Percentiles rank a stretch among this genome's conserved stretches.
These are phyloP conservation scores for Nasua narica DNA, from an alignment of 2,797 vertebrate genomes.

Conservation along the genomic window DNA sequence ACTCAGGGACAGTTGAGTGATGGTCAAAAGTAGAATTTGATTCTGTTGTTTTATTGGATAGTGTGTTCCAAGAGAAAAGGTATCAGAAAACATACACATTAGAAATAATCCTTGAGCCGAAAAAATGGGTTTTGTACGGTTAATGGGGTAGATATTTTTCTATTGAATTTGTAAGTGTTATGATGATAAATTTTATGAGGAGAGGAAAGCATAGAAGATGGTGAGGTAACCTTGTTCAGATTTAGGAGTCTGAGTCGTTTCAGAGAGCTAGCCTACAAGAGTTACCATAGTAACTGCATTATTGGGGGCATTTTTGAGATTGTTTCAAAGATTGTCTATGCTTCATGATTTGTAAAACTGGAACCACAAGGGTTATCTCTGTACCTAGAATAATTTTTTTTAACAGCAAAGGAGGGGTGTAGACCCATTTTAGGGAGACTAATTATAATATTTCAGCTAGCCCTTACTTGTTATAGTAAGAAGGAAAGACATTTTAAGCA, in stretches of 20 bases:
- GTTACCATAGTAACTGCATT: constrained; percentile 68
- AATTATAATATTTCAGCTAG: constrained; percentile 45
- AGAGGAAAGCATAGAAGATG: neutral
- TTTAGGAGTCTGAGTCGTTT: constrained; percentile 49
- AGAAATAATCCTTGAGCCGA: neutral
- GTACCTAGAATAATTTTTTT: constrained; percentile 45
- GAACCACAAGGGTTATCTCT: constrained; percentile 40
- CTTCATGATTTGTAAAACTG: constrained; percentile 52
- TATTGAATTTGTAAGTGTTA: neutral
- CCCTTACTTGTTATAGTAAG: constrained; percentile 37
- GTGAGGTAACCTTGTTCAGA: constrained; percentile 51
- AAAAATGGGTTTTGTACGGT: neutral
- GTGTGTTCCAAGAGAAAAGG: neutral
- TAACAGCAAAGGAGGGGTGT: neutral
- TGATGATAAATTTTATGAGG: neutral
- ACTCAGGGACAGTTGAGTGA: neutral
- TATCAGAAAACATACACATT: constrained; percentile 32
- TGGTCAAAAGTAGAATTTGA: constrained; percentile 14
- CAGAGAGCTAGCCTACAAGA: neutral
- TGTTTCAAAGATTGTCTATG: constrained; percentile 63
- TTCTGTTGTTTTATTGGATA: constrained; percentile 15
- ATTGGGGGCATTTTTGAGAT: constrained; percentile 56
- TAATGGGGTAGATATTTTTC: neutral
- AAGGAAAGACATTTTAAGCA: constrained; percentile 11
- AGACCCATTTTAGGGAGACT: constrained; percentile 57